Conservation (phyloP, 2,113 vertebrate species). For the Donacobius atricapilla region DNA sequence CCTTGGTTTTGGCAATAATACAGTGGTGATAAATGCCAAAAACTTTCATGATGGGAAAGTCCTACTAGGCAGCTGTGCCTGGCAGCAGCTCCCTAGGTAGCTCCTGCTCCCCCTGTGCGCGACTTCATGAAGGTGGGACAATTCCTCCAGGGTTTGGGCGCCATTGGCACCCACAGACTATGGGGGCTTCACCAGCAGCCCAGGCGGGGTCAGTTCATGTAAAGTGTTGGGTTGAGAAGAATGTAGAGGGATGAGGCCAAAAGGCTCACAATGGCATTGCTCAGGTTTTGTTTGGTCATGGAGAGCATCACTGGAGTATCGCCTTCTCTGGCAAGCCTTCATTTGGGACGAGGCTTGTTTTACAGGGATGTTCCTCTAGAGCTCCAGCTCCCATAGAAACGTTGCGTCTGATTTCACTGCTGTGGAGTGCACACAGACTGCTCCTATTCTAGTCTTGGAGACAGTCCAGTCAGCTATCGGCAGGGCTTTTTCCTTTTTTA, state of each 20-base stretch:
- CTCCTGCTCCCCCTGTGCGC: accelerated
- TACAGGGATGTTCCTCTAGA: background rate
- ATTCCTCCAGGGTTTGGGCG: background rate
- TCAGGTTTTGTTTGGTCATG: background rate
- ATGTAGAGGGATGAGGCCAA: background rate
- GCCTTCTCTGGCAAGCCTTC: accelerated
- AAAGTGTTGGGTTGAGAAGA: background rate
- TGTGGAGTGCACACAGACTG: background rate
- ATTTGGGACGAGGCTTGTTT: background rate
- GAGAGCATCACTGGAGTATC: accelerated
- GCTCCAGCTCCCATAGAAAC: background rate
- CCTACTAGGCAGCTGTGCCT: background rate
- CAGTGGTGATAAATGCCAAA: background rate
- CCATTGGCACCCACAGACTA: accelerated
- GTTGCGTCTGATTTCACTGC: background rate
- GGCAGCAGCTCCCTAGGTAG: background rate
- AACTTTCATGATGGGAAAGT: background rate
- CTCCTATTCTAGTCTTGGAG: background rate
- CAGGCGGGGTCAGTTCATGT: background rate
- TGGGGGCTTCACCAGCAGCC: accelerated
- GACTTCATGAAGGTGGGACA: background rate
- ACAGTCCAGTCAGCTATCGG: background rate
- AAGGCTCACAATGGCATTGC: accelerated
- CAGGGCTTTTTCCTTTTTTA: background rate
- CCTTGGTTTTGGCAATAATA: background rate